phyloP scores from a whole-genome alignment of 2,888 invertebrate species.

The Gasteruption jaculator region DNA sequence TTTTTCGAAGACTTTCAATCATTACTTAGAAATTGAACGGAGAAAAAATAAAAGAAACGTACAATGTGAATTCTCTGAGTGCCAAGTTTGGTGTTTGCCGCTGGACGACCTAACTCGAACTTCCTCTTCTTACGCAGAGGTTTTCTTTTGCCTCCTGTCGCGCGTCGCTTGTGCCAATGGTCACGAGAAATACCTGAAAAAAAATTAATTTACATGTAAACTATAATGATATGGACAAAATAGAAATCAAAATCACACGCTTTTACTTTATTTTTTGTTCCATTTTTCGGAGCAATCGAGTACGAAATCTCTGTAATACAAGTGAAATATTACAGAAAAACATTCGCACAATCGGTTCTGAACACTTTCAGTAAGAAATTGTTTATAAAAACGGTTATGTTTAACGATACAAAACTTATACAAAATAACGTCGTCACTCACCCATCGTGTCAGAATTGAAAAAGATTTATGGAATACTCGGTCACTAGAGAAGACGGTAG shows the following conservation, averaged over 20 bases:
- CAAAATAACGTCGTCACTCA: slow-evolving; percentile 30
- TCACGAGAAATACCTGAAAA: slow-evolving; percentile 96
- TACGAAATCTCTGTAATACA: slow-evolving; percentile 23
- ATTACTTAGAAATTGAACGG: not conserved
- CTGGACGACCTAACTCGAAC: slow-evolving; percentile 98
- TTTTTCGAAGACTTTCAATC: too few species aligned
- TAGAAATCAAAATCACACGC: too few species aligned
- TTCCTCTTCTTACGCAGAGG: slow-evolving; percentile 99
- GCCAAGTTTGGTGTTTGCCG: slow-evolving; percentile 98
- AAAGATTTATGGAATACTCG: slow-evolving; percentile 36
- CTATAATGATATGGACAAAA: too few species aligned
- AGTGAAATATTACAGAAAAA: slow-evolving; percentile 1
- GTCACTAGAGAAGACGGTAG: too few species aligned
- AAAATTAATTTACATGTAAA: slow-evolving; percentile 31
- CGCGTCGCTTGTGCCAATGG: slow-evolving; percentile 98
- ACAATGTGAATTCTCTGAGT: slow-evolving; percentile 89
- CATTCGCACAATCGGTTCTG: slow-evolving; percentile 3
- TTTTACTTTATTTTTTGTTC: too few species aligned
- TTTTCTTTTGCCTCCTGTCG: slow-evolving; percentile 97
- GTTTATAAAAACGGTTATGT: slow-evolving; percentile 26
- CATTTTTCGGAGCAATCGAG: too few species aligned
- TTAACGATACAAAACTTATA: slow-evolving; percentile 29
- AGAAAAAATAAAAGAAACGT: slow-evolving; percentile 20
- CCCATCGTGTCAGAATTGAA: slow-evolving; percentile 38
- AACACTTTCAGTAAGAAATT: slow-evolving; percentile 10